These are phyloP conservation scores for Idaea biselata DNA, from an alignment of 2,888 invertebrate species.

Conservation along the genomic window DNA sequence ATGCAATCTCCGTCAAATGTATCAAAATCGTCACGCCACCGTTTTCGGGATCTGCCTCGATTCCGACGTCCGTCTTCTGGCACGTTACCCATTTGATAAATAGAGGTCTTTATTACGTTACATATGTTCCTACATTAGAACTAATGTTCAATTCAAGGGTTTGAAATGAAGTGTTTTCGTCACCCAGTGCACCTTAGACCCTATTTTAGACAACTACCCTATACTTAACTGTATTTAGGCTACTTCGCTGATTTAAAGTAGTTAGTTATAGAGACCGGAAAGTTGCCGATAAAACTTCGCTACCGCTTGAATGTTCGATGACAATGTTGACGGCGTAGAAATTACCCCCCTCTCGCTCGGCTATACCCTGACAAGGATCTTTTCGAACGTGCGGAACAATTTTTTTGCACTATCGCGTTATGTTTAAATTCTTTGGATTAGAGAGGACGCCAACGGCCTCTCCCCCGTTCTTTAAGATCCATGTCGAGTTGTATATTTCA, in stretches of 20 bases:
- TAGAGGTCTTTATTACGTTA: too few relatives aligned
- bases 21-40: too few relatives aligned
- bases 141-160: background rate
- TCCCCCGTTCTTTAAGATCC: slow-evolving; percentile 2
- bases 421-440: background rate
- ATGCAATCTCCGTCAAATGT: too few relatives aligned
- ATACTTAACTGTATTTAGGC: slow-evolving; percentile 22
- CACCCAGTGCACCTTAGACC: slow-evolving; percentile 50
- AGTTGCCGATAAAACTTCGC: slow-evolving; percentile 23
- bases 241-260: slow-evolving; percentile 20
- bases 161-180: slow-evolving; percentile 7
- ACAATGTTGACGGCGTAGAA: slow-evolving; percentile 63
- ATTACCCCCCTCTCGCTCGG: slow-evolving; percentile 27
- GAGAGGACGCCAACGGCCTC: background rate
- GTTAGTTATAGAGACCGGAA: slow-evolving; percentile 18
- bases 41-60: too few relatives aligned
- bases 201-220: slow-evolving; percentile 2
- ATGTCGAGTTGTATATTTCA: slow-evolving; percentile 13
- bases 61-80: too few relatives aligned
- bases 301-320: slow-evolving; percentile 77
- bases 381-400: background rate
- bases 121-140: too few relatives aligned
- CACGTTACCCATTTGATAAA: too few relatives aligned
- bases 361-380: slow-evolving; percentile 12
- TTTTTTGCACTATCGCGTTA: too few relatives aligned